Evolutionary conservation across 2,113 vertebrate genomes (phyloP), one percentile per base, ranked within the genome.

Genomic region (Trematocara stigmaticum): DNA sequence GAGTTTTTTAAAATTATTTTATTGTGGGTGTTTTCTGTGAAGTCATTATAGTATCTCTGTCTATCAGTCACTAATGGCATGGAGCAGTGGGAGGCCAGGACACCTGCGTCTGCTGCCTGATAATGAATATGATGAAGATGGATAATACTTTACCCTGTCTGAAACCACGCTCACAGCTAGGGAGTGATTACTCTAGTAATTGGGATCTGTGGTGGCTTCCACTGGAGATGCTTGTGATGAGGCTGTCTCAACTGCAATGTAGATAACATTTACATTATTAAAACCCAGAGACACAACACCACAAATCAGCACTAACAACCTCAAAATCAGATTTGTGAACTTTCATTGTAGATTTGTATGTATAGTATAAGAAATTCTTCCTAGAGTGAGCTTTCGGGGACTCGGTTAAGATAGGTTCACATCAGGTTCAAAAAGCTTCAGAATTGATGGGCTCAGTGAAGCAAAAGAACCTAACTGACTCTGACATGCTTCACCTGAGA

Each of bases 111-210:
- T 94, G 93, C 78, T 83, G 91, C 89, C 79, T 83, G 88, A 95
- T 95, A 93, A 95, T 94, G 92, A 94, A 95, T 91, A 92, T 93
- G 95, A 96, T 95, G 92, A 95, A 96, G 95, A 96, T 92, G 89
- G 93, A 96, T 94, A 93, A 94, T 88, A 84, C 85, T 92, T 91
- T 91, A 76, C 86, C 74, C 83, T 69, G 89, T 91, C 92, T 92
- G 93, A 92, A 91, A 69, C 88, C 80, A 49, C 55, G 86, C 85
- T 90, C 89, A 90, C 92, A 61, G 90, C 86, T 47, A 83, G 88
- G 89, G 94, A 95, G 81, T 93, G 94, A 96, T 94, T 94, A 94
- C 89, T 64, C 56, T 52, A 10, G 84, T 92, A 94, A 95, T 91
- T 92, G 91, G 93, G 89, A 92, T 90, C 90, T 85, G 47, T 61